These are phyloP conservation scores for Agrochola circellaris DNA, from an alignment of 2,888 invertebrate genomes.

Conservation along the genomic window DNA sequence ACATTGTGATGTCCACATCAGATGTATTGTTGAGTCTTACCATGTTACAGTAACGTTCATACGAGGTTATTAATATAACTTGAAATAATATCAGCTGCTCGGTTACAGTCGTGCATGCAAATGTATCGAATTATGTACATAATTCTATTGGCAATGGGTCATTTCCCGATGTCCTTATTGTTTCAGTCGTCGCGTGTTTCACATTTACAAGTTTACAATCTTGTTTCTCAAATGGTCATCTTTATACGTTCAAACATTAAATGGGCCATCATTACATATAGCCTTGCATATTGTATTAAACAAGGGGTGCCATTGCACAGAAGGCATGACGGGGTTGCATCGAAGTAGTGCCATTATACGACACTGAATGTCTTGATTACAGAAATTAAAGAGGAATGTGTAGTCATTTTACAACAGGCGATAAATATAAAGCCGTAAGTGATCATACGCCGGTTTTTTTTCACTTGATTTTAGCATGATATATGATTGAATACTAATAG, in stretches of 20 bases:
- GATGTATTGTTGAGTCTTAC: constrained; percentile 72
- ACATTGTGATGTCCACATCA: constrained; percentile 84
- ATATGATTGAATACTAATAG: constrained; percentile 76
- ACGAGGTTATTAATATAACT: constrained; percentile 66
- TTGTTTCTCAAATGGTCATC: constrained; percentile 27
- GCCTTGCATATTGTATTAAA: constrained; percentile 54
- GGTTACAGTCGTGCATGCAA: constrained; percentile 72
- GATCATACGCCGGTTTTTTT: constrained; percentile 87
- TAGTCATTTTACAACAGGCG: constrained; percentile 70
- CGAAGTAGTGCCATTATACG: constrained; percentile 56
- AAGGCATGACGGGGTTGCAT: constrained; percentile 71
- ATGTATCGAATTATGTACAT: constrained; percentile 64
- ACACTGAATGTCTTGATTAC: constrained; percentile 63
- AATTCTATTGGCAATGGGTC: constrained; percentile 47
- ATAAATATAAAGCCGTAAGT: constrained; percentile 78
- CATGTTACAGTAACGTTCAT: constrained; percentile 59
- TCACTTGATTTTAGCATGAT: constrained; percentile 76
- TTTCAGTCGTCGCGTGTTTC: constrained; percentile 44
- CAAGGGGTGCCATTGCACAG: constrained; percentile 67
- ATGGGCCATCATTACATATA: constrained; percentile 58
- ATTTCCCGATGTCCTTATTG: constrained; percentile 43
- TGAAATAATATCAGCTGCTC: constrained; percentile 48
- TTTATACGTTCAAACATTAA: constrained; percentile 36
- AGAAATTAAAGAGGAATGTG: constrained; percentile 65
- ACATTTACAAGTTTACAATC: constrained; percentile 44